Evolutionary conservation across 1,140 invertebrate genomes (phyloP).

Genomic region (Drosophila persimilis): DNA sequence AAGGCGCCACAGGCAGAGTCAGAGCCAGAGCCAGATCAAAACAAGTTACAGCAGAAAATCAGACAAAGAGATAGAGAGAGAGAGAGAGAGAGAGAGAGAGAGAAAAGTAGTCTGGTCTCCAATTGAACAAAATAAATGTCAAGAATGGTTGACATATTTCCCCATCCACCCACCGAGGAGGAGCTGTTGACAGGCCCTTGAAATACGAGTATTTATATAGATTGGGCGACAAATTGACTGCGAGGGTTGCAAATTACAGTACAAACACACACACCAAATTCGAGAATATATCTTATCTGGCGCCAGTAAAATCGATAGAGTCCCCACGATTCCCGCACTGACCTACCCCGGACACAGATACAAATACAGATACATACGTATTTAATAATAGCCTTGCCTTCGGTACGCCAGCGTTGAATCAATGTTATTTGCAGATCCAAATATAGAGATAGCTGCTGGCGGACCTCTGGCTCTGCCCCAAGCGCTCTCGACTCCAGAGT

Average conservation of each 20-base stretch:
- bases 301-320: constrained; percentile 56
- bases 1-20: constrained; percentile 36
- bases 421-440: constrained; percentile 38
- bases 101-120: not conserved
- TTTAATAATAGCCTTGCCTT: constrained; percentile 38
- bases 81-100: no score
- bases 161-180: not conserved
- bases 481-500: not conserved
- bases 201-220: constrained; percentile 21
- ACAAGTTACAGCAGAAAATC: constrained; percentile 31
- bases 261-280: not conserved
- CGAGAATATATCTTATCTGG: constrained; percentile 53
- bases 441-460: constrained; percentile 13
- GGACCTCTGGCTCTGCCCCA: no score
- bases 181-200: not conserved
- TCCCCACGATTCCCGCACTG: constrained; percentile 25
- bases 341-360: constrained; percentile 44
- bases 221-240: constrained; percentile 47
- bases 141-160: constrained; percentile 37
- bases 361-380: constrained; percentile 1
- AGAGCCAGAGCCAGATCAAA: constrained; percentile 10
- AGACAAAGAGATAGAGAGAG: not conserved
- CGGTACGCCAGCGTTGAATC: constrained; percentile 13
- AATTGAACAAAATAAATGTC: constrained; percentile 45
- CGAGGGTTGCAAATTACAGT: constrained; percentile 34